A percentile compares a stretch with the other conserved stretches of the same genome.
phyloP scores from a whole-genome alignment of 2,888 invertebrate species.

The Clivina fossor region DNA sequence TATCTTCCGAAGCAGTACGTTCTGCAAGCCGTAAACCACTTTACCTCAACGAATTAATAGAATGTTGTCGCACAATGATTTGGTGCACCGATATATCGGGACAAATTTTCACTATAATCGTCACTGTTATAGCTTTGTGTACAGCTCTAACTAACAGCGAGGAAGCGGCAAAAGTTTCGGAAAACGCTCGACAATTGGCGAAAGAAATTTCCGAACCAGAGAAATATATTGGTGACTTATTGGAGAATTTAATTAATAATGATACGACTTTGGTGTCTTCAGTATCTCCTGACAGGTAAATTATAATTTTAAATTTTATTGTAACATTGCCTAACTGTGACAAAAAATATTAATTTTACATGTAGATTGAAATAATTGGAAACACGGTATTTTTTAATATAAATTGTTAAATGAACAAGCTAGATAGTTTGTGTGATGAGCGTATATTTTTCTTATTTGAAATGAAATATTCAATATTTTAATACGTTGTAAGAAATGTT shows the following conservation, averaged over 20 bases:
- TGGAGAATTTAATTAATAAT: neutral
- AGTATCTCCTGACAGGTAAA: slow-evolving; percentile 14
- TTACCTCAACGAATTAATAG: slow-evolving; percentile 23
- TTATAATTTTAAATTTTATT: neutral
- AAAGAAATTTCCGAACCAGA: slow-evolving; percentile 12
- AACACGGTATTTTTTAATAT: neutral
- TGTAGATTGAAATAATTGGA: neutral
- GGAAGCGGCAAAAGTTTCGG: neutral
- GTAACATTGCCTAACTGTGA: neutral
- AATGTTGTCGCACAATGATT: slow-evolving; percentile 23
- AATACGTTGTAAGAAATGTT: no score
- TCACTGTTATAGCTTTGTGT: slow-evolving; percentile 47
- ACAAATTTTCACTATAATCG: slow-evolving; percentile 47
- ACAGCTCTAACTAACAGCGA: slow-evolving; percentile 40
- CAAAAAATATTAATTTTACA: neutral
- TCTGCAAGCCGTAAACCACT: slow-evolving; percentile 9
- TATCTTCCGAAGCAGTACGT: slow-evolving; percentile 45
- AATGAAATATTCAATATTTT: no score
- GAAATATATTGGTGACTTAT: neutral
- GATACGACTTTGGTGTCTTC: slow-evolving; percentile 4
- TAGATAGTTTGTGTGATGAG: no score
- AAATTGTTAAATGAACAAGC: neutral
- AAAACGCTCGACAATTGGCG: slow-evolving; percentile 1
- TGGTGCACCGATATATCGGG: slow-evolving; percentile 36
- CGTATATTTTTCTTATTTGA: no score